These are phyloP conservation scores for Eublepharis macularius DNA, from an alignment of 2,113 vertebrate species.

Conservation along the genomic window DNA sequence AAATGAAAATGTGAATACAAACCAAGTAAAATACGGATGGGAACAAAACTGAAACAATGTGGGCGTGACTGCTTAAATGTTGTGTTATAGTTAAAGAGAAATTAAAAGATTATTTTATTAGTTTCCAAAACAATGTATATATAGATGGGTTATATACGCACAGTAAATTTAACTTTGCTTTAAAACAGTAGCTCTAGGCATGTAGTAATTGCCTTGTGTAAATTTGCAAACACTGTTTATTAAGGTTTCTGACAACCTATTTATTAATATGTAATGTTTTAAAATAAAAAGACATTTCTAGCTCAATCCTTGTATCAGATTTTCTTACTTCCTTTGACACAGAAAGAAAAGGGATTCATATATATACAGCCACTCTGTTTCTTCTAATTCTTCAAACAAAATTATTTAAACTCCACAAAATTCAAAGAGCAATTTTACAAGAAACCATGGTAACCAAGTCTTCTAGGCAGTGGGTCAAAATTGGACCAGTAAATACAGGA, in stretches of 20 bases:
- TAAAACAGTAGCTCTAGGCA: constrained; percentile 73
- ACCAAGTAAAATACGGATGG: constrained; percentile 45
- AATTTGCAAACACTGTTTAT: constrained; percentile 79
- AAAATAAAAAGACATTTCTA: constrained; percentile 82
- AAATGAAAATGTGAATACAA: constrained; percentile 37
- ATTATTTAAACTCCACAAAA: constrained; percentile 6
- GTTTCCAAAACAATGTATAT: constrained; percentile 63
- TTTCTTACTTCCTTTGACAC: neutral
- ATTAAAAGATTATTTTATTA: constrained; percentile 71
- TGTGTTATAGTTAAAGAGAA: constrained; percentile 65
- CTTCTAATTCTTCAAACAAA: neutral
- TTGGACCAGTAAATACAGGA: neutral
- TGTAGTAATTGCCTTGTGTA: constrained; percentile 80
- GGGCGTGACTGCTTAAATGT: constrained; percentile 60
- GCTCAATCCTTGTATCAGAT: constrained; percentile 58
- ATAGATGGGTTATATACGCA: constrained; percentile 64
- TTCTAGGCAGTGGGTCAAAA: neutral
- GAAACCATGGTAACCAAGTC: neutral
- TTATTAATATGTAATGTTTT: constrained; percentile 80
- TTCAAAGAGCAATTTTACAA: neutral
- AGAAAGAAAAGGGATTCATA: neutral
- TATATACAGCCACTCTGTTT: neutral
- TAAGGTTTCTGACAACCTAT: constrained; percentile 80
- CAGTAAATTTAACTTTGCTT: constrained; percentile 72
- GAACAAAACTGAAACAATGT: constrained; percentile 48